Evolutionary conservation across 2,888 invertebrate species (phyloP).

Genomic region (Melinaea menophilus): DNA sequence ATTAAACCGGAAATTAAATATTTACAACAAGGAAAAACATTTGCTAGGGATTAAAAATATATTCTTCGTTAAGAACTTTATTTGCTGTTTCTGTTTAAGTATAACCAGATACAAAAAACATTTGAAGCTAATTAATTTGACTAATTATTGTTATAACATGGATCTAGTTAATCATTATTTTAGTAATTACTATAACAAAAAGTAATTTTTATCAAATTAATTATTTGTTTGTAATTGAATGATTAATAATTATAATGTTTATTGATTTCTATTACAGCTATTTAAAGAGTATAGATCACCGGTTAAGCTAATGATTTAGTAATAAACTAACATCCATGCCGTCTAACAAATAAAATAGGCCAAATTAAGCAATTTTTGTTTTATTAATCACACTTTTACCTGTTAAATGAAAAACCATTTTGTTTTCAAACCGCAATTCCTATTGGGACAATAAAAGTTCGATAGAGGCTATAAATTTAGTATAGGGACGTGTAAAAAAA

Average conservation of each 20-base stretch:
- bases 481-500: conserved; percentile 58
- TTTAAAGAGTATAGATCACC: background rate
- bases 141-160: too few relatives aligned
- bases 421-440: conserved; percentile 29
- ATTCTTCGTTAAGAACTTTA: too few relatives aligned
- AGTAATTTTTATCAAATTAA: too few relatives aligned
- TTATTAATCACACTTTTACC: conserved; percentile 23
- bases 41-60: too few relatives aligned
- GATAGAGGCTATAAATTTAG: conserved; percentile 59
- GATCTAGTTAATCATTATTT: too few relatives aligned
- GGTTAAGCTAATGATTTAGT: background rate
- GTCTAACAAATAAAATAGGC: background rate
- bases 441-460: conserved; percentile 50
- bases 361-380: conserved; percentile 23
- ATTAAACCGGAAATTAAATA: conserved; percentile 1
- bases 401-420: conserved; percentile 25
- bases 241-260: too few relatives aligned
- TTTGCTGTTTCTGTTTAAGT: too few relatives aligned
- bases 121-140: too few relatives aligned
- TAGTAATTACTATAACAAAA: too few relatives aligned
- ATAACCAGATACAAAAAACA: too few relatives aligned
- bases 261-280: background rate
- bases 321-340: background rate
- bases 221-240: too few relatives aligned
- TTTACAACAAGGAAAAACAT: background rate